These are phyloP conservation scores for Pundamilia nyererei DNA, from an alignment of 2,113 vertebrate species.

Conservation along the genomic window DNA sequence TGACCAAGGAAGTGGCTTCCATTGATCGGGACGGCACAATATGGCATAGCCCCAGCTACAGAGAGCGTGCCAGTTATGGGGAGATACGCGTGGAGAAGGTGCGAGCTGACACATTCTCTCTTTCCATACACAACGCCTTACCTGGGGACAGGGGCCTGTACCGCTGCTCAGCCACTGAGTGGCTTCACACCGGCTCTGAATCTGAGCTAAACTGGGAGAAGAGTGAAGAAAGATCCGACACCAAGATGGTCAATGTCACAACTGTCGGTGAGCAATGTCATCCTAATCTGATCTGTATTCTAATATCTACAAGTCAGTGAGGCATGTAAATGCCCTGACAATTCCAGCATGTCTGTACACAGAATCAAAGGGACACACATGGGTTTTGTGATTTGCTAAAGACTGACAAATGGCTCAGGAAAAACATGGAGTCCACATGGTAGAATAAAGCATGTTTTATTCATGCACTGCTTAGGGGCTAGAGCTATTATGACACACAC, in stretches of 20 bases:
- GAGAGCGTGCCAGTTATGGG: constrained; percentile 83
- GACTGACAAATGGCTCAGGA: neutral
- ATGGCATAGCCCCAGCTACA: constrained; percentile 75
- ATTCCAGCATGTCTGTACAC: neutral
- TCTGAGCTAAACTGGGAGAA: constrained; percentile 84
- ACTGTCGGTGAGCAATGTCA: constrained; percentile 81
- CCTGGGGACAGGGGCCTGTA: constrained; percentile 89
- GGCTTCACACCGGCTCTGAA: constrained; percentile 69
- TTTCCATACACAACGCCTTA: constrained; percentile 84
- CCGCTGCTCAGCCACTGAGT: constrained; percentile 83
- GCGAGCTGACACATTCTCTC: constrained; percentile 73
- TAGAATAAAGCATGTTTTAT: constrained; percentile 49
- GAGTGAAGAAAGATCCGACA: constrained; percentile 78
- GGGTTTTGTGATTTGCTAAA: constrained; percentile 15
- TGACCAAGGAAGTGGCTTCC: constrained; percentile 76
- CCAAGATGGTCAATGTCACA: constrained; percentile 78
- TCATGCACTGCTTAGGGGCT: constrained; percentile 39
- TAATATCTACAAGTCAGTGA: neutral
- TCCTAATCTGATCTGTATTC: neutral
- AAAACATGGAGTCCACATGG: constrained; percentile 17
- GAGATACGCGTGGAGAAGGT: constrained; percentile 84
- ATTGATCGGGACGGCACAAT: constrained; percentile 84
- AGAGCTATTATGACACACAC: constrained; percentile 23
- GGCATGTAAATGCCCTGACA: neutral
- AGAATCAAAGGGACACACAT: neutral